These are phyloP conservation scores for Salvelinus namaycush DNA, from an alignment of 2,113 vertebrate species.

Conservation along the genomic window DNA sequence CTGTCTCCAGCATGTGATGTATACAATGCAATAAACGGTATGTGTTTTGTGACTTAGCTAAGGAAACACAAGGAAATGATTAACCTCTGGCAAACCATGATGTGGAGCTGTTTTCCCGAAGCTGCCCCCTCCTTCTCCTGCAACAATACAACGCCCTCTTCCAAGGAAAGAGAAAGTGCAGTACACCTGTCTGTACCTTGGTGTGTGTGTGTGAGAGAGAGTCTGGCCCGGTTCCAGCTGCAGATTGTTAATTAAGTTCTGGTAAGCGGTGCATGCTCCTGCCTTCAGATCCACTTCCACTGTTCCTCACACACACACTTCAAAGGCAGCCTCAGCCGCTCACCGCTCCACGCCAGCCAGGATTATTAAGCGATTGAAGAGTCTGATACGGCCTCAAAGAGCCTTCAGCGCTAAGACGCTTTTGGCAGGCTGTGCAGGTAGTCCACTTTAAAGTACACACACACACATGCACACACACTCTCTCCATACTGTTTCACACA, in stretches of 20 bases:
- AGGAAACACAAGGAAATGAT: conserved; percentile 5
- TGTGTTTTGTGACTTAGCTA: conserved; percentile 27
- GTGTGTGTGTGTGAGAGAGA: conserved; percentile 9
- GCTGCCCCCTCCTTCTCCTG: conserved; percentile 25
- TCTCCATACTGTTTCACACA: too few species aligned
- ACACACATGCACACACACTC: not conserved
- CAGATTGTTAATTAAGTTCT: conserved; percentile 76
- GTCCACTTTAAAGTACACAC: conserved; percentile 61
- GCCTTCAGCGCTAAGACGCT: conserved; percentile 70
- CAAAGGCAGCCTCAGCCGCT: conserved; percentile 59
- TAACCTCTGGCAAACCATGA: conserved; percentile 19
- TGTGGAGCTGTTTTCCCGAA: conserved; percentile 35
- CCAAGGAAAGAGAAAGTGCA: too few species aligned
- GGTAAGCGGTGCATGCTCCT: conserved; percentile 63
- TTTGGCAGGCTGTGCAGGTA: conserved; percentile 72
- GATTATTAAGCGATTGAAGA: conserved; percentile 74
- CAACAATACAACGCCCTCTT: conserved; percentile 7
- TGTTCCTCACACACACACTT: conserved; percentile 62
- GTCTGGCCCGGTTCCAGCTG: conserved; percentile 63
- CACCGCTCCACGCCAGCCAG: conserved; percentile 55
- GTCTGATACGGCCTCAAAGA: conserved; percentile 72
- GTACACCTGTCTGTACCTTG: too few species aligned
- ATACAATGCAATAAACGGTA: too few species aligned
- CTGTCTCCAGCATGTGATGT: too few species aligned
- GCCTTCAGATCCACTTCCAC: conserved; percentile 68